phyloP scores from a whole-genome alignment of 2,797 vertebrate genomes.

The Chelon labrosus region DNA sequence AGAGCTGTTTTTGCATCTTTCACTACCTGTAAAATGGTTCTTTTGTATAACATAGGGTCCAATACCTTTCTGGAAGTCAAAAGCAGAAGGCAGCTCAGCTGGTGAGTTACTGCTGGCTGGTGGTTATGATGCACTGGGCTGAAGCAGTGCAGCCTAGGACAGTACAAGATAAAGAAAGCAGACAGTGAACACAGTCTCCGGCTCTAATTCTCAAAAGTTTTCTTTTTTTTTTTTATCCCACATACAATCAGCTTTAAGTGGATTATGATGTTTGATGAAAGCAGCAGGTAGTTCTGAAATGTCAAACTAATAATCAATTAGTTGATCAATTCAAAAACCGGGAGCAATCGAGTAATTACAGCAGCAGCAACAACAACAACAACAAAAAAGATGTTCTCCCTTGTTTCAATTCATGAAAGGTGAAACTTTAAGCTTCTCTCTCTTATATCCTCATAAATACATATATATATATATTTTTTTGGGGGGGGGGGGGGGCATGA shows the following conservation, averaged over 20 bases:
- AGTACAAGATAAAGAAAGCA: constrained; percentile 18
- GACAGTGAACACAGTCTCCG: neutral
- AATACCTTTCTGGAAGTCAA: neutral
- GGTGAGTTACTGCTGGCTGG: constrained; percentile 12
- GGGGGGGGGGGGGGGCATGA: too few relatives aligned
- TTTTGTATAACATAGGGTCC: neutral
- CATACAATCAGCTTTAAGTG: constrained; percentile 1
- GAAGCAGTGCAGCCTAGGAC: constrained; percentile 7
- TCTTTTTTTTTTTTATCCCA: constrained; percentile 2
- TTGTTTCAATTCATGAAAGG: too few relatives aligned
- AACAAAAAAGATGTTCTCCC: too few relatives aligned
- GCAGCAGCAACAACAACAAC: too few relatives aligned
- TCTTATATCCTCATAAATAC: too few relatives aligned
- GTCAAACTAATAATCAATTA: neutral
- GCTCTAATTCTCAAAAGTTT: neutral
- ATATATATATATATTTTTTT: too few relatives aligned
- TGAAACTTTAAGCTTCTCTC: too few relatives aligned
- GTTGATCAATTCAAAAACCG: too few relatives aligned
- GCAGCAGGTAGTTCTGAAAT: neutral
- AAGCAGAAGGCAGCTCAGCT: constrained; percentile 12
- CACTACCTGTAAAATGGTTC: neutral
- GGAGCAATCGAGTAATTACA: too few relatives aligned
- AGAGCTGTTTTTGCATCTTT: neutral
- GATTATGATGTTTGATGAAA: neutral
- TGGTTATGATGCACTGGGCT: constrained; percentile 33